Conservation (phyloP, 64 coral and sea anemone genomes). For the Montipora sp. region DNA sequence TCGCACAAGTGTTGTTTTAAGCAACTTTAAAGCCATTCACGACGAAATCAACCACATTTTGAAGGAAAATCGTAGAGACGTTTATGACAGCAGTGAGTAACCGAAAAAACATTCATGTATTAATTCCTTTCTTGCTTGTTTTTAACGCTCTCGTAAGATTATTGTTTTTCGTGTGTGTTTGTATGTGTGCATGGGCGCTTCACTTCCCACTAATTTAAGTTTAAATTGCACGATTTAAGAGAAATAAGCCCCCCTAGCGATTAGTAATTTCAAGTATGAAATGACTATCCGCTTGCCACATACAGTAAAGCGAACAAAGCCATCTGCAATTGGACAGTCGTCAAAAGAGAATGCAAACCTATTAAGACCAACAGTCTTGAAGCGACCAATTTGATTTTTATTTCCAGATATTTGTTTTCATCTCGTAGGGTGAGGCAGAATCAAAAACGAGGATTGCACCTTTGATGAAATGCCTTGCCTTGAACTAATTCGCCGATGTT, state of each 20-base stretch:
- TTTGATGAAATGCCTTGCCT: background rate
- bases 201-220: conserved; percentile 7
- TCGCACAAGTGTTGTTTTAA: background rate
- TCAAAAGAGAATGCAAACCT: conserved; percentile 5
- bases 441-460: background rate
- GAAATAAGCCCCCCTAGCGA: background rate
- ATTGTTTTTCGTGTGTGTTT: background rate
- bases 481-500: background rate
- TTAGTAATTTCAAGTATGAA: conserved; percentile 3
- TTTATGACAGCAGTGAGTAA: background rate
- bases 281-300: background rate
- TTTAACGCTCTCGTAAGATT: background rate
- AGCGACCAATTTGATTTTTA: background rate
- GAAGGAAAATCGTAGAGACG: background rate
- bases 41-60: background rate
- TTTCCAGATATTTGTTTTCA: background rate
- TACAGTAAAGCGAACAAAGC: background rate
- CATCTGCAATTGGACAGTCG: background rate
- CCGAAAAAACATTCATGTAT: background rate
- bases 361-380: background rate
- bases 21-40: background rate
- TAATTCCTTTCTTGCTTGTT: background rate
- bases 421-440: background rate
- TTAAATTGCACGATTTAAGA: background rate
- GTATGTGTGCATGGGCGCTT: conserved; percentile 10